Evolutionary conservation across 2,113 vertebrate species (phyloP), one percentile per base, ranked within the genome.

Genomic region (Collichthys lucidus): DNA sequence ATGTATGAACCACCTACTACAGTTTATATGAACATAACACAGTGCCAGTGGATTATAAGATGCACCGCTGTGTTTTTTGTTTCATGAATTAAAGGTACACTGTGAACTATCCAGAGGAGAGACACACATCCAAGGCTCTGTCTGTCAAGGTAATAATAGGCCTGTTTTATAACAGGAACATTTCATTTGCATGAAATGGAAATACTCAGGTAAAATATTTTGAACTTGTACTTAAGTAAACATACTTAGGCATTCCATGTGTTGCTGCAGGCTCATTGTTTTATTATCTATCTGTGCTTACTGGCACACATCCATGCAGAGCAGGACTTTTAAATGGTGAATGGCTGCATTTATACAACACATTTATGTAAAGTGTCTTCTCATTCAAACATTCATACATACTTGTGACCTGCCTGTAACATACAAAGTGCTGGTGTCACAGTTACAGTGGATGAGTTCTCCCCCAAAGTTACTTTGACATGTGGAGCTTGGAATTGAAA

Each of bases 71-170:
- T 67, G 11, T 46, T 46, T 46, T 12, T 14, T 88, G 53, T 42
- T 59, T 82, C 4, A 9, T 78, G 31, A 24, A 53, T 69, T 24
- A 26, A 79, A 99, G 98, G 95, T 99, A 98, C 93, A 95, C 91
- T 0, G 63, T 89, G 47, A 95, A 91, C 60, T 94, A 94, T 29
- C 92, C 94, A 3, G 94, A 96, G 53, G 96, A 98, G 84, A 97
- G 96, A 0, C 94, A 95, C 7, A 89, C 94, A 53, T 91, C 95
- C 64, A 96, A 95, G 82, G 90, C 46, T 52, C 47, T 74, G 24
- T 71, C 92, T n/a, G 90, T 91, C 14, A 92, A 98, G 97, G 98
- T 98, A 79, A 87, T 89, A 24, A 66, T 1, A 10, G 20, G 50
- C 19, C 50, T 22, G 10, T 22, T 22, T 50, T 31, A 31, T 31